Conservation (phyloP, 2,888 invertebrate species). For the Xanthorhoe designata region DNA sequence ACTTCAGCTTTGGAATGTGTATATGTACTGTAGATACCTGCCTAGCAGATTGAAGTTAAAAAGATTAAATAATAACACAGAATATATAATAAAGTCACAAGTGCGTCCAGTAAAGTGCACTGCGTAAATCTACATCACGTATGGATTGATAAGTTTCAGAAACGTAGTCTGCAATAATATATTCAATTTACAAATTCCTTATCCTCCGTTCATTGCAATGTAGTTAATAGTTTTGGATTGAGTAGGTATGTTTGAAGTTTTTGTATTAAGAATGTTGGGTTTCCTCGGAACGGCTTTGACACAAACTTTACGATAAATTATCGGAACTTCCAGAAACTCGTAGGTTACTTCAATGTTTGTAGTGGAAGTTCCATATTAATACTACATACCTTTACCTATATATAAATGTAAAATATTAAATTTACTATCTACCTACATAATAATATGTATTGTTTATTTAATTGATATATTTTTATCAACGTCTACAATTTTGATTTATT, state of each 20-base stretch:
- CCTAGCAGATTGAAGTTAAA: no score
- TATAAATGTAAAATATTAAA: no score
- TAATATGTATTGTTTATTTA: no score
- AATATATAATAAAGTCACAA: no score
- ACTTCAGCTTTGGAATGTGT: no score
- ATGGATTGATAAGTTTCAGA: neutral
- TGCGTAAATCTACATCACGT: no score
- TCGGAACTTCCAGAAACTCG: neutral
- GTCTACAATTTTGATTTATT: neutral
- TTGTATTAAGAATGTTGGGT: neutral
- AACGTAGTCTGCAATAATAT: neutral
- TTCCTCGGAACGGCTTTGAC: neutral
- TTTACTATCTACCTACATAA: no score
- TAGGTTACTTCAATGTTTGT: neutral
- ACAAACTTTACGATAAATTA: conserved; percentile 1
- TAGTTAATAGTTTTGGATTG: neutral
- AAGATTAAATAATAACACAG: no score
- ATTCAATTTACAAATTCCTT: neutral
- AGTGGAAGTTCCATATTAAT: neutral
- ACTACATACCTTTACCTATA: no score
- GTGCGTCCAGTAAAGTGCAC: no score
- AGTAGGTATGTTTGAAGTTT: neutral
- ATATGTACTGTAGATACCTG: no score
- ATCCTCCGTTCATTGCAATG: neutral
- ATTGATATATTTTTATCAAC: no score